Percentiles rank a stretch among this genome's conserved stretches.
Conservation (phyloP, 2,888 invertebrate species). For the Drosophila eohydei region DNA sequence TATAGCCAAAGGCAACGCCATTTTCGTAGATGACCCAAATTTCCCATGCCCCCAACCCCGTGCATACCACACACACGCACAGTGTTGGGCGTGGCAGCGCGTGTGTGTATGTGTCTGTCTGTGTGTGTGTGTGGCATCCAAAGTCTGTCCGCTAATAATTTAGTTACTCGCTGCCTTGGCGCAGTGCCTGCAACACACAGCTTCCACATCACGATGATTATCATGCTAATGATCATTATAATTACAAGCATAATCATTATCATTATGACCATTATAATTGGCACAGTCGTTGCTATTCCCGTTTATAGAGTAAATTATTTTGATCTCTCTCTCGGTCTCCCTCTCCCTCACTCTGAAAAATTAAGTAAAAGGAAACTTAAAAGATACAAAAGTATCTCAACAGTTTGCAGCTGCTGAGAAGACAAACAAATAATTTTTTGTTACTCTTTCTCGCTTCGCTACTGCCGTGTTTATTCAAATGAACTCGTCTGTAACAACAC, state of each 20-base stretch:
- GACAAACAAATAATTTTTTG: constrained; percentile 38
- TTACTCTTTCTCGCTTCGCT: background rate
- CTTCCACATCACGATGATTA: constrained; percentile 23
- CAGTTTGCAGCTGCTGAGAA: constrained; percentile 44
- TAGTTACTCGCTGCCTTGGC: constrained; percentile 64
- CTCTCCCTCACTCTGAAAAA: constrained; percentile 26
- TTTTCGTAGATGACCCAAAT: constrained; percentile 57
- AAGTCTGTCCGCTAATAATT: constrained; percentile 69
- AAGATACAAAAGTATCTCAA: constrained; percentile 47
- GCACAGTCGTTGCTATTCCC: constrained; percentile 36
- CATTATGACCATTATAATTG: constrained; percentile 56
- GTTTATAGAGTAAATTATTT: constrained; percentile 66
- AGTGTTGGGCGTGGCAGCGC: constrained; percentile 27
- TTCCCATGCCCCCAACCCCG: constrained; percentile 18
- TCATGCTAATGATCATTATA: constrained; percentile 35
- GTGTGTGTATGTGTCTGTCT: constrained; percentile 13
- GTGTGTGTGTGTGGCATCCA: constrained; percentile 32
- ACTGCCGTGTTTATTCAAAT: constrained; percentile 37
- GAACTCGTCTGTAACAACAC: constrained; percentile 43
- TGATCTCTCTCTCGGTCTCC: constrained; percentile 16
- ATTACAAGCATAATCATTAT: constrained; percentile 39
- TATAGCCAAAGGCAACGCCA: constrained; percentile 33
- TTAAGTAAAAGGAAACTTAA: constrained; percentile 27
- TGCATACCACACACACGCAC: constrained; percentile 14
- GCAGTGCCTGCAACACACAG: constrained; percentile 44